Conservation (phyloP, 2,113 vertebrate species). For the Callopanchax toddi region DNA sequence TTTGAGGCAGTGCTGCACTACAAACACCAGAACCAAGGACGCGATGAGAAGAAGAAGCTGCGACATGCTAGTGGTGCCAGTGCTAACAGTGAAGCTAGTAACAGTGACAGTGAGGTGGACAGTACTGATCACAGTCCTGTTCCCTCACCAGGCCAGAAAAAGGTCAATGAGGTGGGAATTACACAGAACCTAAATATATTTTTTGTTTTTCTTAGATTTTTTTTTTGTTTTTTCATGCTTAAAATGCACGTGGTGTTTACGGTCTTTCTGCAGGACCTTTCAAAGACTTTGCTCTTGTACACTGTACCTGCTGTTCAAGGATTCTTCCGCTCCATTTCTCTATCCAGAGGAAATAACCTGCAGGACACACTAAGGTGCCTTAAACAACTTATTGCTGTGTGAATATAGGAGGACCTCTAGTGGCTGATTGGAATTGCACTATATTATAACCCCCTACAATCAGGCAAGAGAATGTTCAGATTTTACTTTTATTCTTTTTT, state of each 20-base stretch:
- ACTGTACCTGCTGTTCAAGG: conserved; percentile 98
- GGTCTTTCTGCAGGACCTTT: conserved; percentile 85
- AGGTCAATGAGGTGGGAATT: conserved; percentile 88
- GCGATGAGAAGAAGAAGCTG: conserved; percentile 94
- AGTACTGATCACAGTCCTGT: conserved; percentile 92
- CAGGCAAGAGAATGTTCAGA: background rate
- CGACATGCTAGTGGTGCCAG: conserved; percentile 90
- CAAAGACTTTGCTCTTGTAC: conserved; percentile 94
- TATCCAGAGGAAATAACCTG: conserved; percentile 96
- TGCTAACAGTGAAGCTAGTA: conserved; percentile 91
- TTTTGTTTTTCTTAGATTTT: no score
- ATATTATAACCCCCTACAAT: background rate
- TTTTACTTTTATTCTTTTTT: no score
- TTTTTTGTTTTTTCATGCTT: background rate
- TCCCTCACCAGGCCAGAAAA: conserved; percentile 93
- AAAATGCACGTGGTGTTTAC: conserved; percentile 13
- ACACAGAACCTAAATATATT: background rate
- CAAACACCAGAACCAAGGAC: conserved; percentile 94
- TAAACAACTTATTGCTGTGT: conserved; percentile 1
- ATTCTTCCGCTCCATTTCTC: conserved; percentile 96
- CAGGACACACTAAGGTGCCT: conserved; percentile 95
- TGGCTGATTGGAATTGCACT: conserved; percentile 38
- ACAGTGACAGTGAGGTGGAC: conserved; percentile 93
- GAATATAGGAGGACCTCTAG: conserved; percentile 59
- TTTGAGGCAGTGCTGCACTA: conserved; percentile 98